Percentiles rank a stretch among this genome's conserved stretches.
These are phyloP conservation scores for Acronicta aceris DNA, from an alignment of 2,888 invertebrate genomes.

Conservation along the genomic window DNA sequence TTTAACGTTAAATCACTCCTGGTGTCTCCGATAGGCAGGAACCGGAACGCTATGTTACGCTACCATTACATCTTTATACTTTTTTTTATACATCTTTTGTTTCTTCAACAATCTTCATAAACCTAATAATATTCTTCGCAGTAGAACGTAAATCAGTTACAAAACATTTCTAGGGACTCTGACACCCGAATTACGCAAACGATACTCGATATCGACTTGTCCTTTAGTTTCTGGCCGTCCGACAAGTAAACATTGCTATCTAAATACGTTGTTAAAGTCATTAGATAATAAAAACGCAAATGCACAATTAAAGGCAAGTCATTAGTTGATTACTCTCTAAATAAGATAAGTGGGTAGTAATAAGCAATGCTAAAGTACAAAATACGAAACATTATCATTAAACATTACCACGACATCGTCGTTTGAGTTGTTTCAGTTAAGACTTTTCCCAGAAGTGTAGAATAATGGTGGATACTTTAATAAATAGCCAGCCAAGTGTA, in stretches of 20 bases:
- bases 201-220: slow-evolving; percentile 21
- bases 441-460: slow-evolving; percentile 64
- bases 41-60: not conserved
- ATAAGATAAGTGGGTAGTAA: slow-evolving; percentile 2
- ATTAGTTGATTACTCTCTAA: slow-evolving; percentile 16
- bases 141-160: not conserved
- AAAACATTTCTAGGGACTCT: not conserved
- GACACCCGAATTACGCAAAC: slow-evolving; percentile 27
- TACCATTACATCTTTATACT: no score
- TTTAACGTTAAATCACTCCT: no score
- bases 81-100: not conserved
- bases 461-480: slow-evolving; percentile 71
- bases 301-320: slow-evolving; percentile 17
- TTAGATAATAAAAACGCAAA: slow-evolving; percentile 2
- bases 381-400: slow-evolving; percentile 6
- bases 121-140: not conserved
- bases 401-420: slow-evolving; percentile 4
- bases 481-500: slow-evolving; percentile 75
- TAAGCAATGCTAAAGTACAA: slow-evolving; percentile 4
- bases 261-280: not conserved
- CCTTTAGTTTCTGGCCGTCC: not conserved
- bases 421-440: slow-evolving; percentile 51
- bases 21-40: no score
- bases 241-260: slow-evolving; percentile 5
- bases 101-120: not conserved